Evolutionary conservation across 2,797 vertebrate genomes (phyloP).

Genomic region (Dendrocincla tyrannina): DNA sequence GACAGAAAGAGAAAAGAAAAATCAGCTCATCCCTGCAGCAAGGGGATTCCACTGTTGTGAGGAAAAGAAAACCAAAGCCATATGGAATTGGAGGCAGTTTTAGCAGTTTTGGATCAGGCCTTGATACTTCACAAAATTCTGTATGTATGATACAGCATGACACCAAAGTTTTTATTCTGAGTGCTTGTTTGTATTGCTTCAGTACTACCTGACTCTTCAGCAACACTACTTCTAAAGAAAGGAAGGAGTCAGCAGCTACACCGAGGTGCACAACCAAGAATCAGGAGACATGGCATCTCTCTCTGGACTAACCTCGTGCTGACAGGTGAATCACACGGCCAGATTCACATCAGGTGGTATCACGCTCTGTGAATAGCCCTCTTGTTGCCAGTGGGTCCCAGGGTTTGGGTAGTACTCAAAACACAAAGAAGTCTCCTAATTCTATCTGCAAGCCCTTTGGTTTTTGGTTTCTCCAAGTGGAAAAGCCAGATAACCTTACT

Average conservation of each 20-base stretch:
- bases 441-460: background rate
- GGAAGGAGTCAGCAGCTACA: background rate
- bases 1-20: background rate
- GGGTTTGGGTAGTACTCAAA: background rate
- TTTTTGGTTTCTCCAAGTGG: background rate
- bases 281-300: background rate
- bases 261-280: background rate
- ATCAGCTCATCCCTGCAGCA: background rate
- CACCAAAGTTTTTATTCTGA: background rate
- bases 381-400: background rate
- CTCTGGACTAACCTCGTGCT: background rate
- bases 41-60: background rate
- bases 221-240: background rate
- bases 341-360: background rate
- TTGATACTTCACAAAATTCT: background rate
- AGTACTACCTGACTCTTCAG: background rate
- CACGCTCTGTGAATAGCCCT: background rate
- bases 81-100: background rate
- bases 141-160: rapidly evolving
- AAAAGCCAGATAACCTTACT: background rate
- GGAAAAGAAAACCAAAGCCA: background rate
- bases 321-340: background rate
- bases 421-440: background rate
- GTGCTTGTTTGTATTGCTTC: background rate
- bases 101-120: background rate